phyloP scores from a whole-genome alignment of 2,888 invertebrate genomes.

The Lymantria monacha region DNA sequence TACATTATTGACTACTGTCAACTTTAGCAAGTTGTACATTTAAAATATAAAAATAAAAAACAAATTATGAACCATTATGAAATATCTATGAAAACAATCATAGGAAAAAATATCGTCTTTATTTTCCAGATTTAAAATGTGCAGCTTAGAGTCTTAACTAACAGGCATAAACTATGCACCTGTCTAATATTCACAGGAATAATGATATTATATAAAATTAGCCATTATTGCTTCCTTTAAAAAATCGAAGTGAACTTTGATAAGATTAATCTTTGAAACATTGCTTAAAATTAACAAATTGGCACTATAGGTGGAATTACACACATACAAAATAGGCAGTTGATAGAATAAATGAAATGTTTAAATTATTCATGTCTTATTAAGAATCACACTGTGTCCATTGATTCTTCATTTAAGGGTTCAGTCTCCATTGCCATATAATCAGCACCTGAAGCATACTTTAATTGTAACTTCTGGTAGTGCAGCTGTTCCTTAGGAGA shows the following conservation, averaged over 20 bases:
- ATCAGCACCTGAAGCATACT: constrained; percentile 83
- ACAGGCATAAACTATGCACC: constrained; percentile 25
- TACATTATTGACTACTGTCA: too few species aligned
- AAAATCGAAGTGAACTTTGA: constrained; percentile 15
- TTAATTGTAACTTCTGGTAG: constrained; percentile 87
- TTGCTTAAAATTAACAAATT: constrained; percentile 47
- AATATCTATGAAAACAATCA: constrained; percentile 10
- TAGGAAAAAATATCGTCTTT: constrained; percentile 49
- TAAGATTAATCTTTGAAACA: constrained; percentile 16
- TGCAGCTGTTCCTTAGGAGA: constrained; percentile 89
- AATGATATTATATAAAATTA: not conserved
- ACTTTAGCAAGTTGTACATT: too few species aligned
- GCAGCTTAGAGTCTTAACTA: constrained; percentile 25
- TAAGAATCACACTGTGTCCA: constrained; percentile 73
- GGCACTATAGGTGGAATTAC: constrained; percentile 58
- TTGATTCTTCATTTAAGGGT: constrained; percentile 69
- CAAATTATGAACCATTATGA: too few species aligned
- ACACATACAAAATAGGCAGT: constrained; percentile 32
- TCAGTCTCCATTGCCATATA: constrained; percentile 83
- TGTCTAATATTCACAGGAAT: constrained; percentile 18
- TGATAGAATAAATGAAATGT: constrained; percentile 31
- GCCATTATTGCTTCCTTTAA: constrained; percentile 7
- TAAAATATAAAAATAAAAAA: too few species aligned
- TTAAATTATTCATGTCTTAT: constrained; percentile 43
- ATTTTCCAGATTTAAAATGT: constrained; percentile 44